Base-by-base conservation (phyloP, 1,140 invertebrate genomes). In the Zaprionus davidi region DNA sequence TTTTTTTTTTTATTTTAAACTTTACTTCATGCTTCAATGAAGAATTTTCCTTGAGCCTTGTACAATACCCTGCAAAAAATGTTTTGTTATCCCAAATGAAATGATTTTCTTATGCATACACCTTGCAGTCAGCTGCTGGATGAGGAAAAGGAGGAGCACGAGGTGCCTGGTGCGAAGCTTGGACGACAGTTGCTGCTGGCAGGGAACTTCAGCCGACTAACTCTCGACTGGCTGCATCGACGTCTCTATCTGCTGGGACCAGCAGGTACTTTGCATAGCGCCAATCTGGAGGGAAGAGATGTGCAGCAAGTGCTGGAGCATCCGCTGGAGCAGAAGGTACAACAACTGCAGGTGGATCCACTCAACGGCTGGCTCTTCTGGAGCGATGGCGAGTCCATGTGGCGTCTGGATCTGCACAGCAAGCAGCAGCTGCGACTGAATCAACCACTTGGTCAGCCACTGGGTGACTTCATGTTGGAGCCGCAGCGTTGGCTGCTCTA, bases 331-430 rank as follows among this genome's bases (percentile, higher is more conserved):
- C 22, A 20, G 24, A 44, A 55, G 0, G 67, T 97, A 0, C 93
- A 94, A 55, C 96, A 97, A 82, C 95, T 99, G 70, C 96, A 98
- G 92, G 96, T 98, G 1, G 98, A 99, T 94, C 97, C 98, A 24
- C 96, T 97, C 75, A 99, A 98, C 92, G 98, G 98, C 93, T 97
- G 96, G 92, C 92, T 99, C 3, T 99, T 98, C 92, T 98, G 97
- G 96, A 5, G 94, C 7, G 92, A 94, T 59, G 94, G 76, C 1
- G 95, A 94, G 9, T 94, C 94, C 2, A 86, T 99, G 15, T 97
- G 96, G 90, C 94, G 97, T 12, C 85, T 98, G 9, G 97, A 98
- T 92, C 91, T 98, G 15, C 94, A 94, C 2, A 75, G 26, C 2
- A 49, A 51, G 15, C 12, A 72, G 26, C 9, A 20, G 0, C 22